These are phyloP conservation scores for Pongo pygmaeus DNA, from an alignment of 2,113 vertebrate species.

Conservation along the genomic window DNA sequence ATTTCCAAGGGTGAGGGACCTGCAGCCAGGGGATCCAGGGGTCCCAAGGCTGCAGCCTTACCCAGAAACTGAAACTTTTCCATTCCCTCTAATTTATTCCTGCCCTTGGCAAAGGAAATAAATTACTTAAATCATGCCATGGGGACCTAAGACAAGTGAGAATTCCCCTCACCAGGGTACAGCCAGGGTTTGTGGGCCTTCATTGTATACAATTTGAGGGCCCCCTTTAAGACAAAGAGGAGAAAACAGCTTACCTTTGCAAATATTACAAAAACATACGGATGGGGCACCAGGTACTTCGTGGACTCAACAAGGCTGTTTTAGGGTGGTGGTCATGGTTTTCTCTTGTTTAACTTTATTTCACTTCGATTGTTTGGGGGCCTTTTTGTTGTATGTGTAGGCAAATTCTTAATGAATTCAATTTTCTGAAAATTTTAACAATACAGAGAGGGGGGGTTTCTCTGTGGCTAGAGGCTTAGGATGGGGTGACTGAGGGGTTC, in stretches of 20 bases:
- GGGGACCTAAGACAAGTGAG: background rate
- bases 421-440: background rate
- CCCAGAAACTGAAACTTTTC: fast-evolving
- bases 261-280: fast-evolving
- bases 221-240: fast-evolving
- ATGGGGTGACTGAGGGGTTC: fast-evolving
- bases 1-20: background rate
- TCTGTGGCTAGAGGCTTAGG: fast-evolving
- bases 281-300: fast-evolving
- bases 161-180: fast-evolving
- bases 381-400: background rate
- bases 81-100: no score
- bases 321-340: fast-evolving
- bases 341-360: background rate
- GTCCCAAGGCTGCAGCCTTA: fast-evolving
- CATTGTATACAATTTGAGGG: fast-evolving
- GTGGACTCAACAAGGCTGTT: fast-evolving
- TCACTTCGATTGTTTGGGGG: background rate
- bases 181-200: background rate
- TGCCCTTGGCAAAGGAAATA: no score
- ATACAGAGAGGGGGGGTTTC: fast-evolving
- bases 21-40: fast-evolving
- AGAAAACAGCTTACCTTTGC: background rate
- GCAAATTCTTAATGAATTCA: no score
- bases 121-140: fast-evolving